Base-by-base conservation (phyloP, 1,140 invertebrate genomes). In the Bombus vancouverensis region DNA sequence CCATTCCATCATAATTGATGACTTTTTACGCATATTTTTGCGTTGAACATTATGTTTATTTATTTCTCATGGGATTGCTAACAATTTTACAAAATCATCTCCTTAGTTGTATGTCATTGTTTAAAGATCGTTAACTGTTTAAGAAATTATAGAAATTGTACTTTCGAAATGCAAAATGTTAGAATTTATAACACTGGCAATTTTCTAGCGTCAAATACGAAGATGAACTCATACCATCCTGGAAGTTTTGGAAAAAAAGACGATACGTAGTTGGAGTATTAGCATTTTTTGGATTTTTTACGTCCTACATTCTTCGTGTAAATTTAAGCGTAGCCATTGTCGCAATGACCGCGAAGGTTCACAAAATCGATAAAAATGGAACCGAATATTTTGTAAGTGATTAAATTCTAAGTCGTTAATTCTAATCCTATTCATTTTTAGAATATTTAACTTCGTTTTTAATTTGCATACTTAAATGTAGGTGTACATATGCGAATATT, bases 301-400 rank as follows among this genome's bases (percentile, higher is more conserved):
- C 98, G 91, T 96, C 98, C 1, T 99, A 99, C 94, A 97, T 98
- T 32, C 95, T 99, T 83, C 96, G 98, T 44, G 98, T 98, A 0
- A 99, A 99, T 94, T 95, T 99, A 28, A 98, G 97, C 76, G 97
- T 99, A 37, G 98, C 98, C 5, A 97, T 99, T 85, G 98, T 99
- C 34, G 97, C 98, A 42, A 99, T 99, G 97, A 79, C 39, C 32
- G 65, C 77, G 6, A 8, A 80, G 15, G 12, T 47, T 68, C 42
- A 22, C 3, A 70, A 70, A 70, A 28, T 53, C 5, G 44, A 70
- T 53, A 95, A 95, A 18, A 96, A 96, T 88, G 96, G 96, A 4
- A 96, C 95, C 4, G 86, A 94, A 65, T 93, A 94, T 78, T 94
- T 95, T 74, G 96, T 96, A 89, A 95, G 95, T 93, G 32, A n/a